Evolutionary conservation across 2,797 vertebrate genomes (phyloP).

Genomic region (Octomys mimax): DNA sequence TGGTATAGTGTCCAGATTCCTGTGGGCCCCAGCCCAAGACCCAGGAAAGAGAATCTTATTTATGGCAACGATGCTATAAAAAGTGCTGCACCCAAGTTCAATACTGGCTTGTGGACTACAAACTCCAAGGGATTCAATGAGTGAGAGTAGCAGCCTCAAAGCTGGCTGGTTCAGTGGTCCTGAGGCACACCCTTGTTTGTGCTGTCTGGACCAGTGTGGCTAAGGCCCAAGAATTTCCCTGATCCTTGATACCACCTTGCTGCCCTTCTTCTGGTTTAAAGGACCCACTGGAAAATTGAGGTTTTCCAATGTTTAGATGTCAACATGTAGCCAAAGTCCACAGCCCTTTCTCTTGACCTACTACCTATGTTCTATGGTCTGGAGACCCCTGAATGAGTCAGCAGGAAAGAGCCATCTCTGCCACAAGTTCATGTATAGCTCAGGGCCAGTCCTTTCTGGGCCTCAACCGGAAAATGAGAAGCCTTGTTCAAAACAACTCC

Average conservation of each 20-base stretch:
- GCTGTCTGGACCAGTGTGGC: neutral
- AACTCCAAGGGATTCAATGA: neutral
- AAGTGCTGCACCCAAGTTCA: conserved; percentile 46
- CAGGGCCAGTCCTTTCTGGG: neutral
- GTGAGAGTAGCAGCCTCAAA: neutral
- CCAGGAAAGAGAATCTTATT: conserved; percentile 36
- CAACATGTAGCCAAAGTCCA: conserved; percentile 26
- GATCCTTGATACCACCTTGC: neutral
- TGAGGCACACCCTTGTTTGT: neutral
- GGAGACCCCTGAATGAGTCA: neutral
- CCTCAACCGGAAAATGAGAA: neutral
- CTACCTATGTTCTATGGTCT: neutral
- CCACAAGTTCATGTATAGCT: neutral
- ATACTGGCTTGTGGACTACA: neutral
- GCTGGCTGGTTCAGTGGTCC: neutral
- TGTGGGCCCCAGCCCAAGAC: neutral
- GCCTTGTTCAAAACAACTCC: conserved; percentile 42
- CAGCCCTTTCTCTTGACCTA: neutral
- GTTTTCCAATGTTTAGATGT: neutral
- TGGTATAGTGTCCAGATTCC: conserved; percentile 55
- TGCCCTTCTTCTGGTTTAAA: conserved; percentile 11
- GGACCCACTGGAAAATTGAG: neutral
- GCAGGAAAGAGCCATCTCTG: neutral
- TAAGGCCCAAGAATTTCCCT: neutral
- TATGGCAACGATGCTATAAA: conserved; percentile 68